phyloP scores from a whole-genome alignment of 2,888 invertebrate species.

The Drosophila monieri region DNA sequence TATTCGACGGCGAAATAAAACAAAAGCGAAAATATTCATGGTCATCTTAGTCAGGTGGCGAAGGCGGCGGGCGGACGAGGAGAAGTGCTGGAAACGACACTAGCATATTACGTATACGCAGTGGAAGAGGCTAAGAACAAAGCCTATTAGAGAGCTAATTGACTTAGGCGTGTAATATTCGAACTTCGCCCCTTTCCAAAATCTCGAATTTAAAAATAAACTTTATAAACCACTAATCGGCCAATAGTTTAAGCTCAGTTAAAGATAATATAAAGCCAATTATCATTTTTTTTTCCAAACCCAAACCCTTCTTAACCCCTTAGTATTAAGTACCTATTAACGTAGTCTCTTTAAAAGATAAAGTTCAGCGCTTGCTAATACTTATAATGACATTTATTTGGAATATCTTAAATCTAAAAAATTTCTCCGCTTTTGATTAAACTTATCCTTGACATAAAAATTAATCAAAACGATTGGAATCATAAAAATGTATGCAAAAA shows the following conservation, averaged over 20 bases:
- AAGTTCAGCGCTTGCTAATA: background rate
- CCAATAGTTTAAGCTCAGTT: background rate
- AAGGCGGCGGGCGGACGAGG: background rate
- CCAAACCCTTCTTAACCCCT: background rate
- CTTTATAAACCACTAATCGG: background rate
- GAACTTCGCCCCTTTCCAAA: background rate
- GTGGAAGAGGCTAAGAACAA: slow-evolving; percentile 32
- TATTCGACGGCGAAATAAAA: slow-evolving; percentile 27
- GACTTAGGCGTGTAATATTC: slow-evolving; percentile 24
- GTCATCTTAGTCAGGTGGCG: slow-evolving; percentile 25
- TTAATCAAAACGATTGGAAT: background rate
- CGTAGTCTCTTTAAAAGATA: background rate
- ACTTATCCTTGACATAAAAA: background rate
- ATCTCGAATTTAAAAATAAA: background rate
- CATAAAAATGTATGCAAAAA: background rate
- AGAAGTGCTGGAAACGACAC: slow-evolving; percentile 7
- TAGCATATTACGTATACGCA: slow-evolving; percentile 52
- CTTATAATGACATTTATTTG: too few relatives aligned
- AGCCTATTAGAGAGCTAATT: slow-evolving; percentile 54
- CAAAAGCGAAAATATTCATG: slow-evolving; percentile 53
- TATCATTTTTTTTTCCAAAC: background rate
- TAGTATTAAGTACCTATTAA: background rate
- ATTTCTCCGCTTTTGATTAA: background rate
- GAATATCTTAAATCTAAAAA: background rate
- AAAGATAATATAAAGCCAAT: background rate